phyloP scores from a whole-genome alignment of 2,797 vertebrate genomes.

The Rhinophrynus dorsalis region DNA sequence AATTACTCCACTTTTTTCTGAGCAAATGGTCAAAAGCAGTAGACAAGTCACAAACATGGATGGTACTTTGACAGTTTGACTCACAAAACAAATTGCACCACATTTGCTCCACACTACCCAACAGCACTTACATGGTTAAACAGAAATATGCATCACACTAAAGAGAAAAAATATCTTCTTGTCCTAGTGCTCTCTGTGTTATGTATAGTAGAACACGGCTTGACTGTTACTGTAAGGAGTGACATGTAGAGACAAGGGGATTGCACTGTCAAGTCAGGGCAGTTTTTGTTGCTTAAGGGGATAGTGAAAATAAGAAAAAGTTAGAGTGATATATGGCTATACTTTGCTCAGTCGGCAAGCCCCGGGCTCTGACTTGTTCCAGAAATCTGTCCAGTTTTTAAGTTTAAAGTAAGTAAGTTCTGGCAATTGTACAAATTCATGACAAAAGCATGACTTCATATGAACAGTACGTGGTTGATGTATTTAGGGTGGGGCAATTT shows the following conservation, averaged over 20 bases:
- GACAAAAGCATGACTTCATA: slow-evolving; percentile 1
- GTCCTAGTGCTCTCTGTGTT: not conserved
- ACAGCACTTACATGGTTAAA: too few relatives aligned
- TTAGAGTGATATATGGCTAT: slow-evolving; percentile 22
- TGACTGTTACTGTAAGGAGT: slow-evolving; percentile 20
- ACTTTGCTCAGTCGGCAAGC: slow-evolving; percentile 18
- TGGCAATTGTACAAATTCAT: slow-evolving; percentile 5
- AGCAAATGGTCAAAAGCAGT: too few relatives aligned
- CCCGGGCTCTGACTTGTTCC: slow-evolving; percentile 27
- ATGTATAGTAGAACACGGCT: not conserved
- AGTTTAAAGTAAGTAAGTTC: not conserved
- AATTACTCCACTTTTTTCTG: too few relatives aligned
- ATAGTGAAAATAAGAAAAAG: slow-evolving; percentile 12
- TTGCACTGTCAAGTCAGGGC: slow-evolving; percentile 45
- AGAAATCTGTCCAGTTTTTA: slow-evolving; percentile 1
- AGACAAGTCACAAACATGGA: too few relatives aligned
- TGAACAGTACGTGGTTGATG: not conserved
- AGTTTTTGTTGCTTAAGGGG: slow-evolving; percentile 33
- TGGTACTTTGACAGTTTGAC: too few relatives aligned
- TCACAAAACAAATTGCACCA: too few relatives aligned
- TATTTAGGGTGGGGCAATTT: not conserved
- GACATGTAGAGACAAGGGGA: slow-evolving; percentile 38
- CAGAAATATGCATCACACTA: too few relatives aligned
- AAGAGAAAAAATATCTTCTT: not conserved
- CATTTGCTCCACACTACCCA: too few relatives aligned